Percentiles rank a stretch among this genome's conserved stretches.
Evolutionary conservation across 2,797 vertebrate genomes (phyloP).

Genomic region (Schizothorax lantsangensis): DNA sequence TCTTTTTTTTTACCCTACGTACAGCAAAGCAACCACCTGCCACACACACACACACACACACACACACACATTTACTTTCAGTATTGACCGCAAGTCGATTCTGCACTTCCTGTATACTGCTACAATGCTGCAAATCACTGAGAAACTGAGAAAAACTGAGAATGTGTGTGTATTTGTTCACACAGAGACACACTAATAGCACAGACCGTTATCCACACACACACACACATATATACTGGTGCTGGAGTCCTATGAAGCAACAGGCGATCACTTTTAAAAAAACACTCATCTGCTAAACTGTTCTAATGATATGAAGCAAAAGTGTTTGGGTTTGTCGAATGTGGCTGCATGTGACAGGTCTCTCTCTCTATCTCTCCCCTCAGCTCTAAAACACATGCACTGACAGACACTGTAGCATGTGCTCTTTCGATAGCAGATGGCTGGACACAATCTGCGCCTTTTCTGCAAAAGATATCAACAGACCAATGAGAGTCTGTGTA

Average conservation of each 20-base stretch:
- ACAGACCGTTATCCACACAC: background rate
- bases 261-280: slow-evolving; percentile 17
- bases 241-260: slow-evolving; percentile 18
- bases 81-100: slow-evolving; percentile 58
- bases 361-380: slow-evolving; percentile 11
- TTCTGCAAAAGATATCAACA: slow-evolving; percentile 59
- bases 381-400: slow-evolving; percentile 58
- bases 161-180: slow-evolving; percentile 24
- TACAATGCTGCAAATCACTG: slow-evolving; percentile 48
- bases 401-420: slow-evolving; percentile 62
- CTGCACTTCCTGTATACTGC: slow-evolving; percentile 55
- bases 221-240: slow-evolving; percentile 26
- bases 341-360: slow-evolving; percentile 45
- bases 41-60: background rate
- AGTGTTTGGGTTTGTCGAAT: slow-evolving; percentile 41
- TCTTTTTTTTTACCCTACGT: background rate
- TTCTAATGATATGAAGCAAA: slow-evolving; percentile 19
- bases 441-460: slow-evolving; percentile 58
- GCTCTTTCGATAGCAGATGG: slow-evolving; percentile 63
- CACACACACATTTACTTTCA: slow-evolving; percentile 43
- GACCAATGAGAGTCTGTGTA: slow-evolving; percentile 11
- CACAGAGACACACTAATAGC: slow-evolving; percentile 40
- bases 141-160: slow-evolving; percentile 41
- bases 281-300: background rate
- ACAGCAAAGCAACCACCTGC: background rate